Base-by-base conservation (phyloP, 2,113 vertebrate species). In the Tichodroma muraria region DNA sequence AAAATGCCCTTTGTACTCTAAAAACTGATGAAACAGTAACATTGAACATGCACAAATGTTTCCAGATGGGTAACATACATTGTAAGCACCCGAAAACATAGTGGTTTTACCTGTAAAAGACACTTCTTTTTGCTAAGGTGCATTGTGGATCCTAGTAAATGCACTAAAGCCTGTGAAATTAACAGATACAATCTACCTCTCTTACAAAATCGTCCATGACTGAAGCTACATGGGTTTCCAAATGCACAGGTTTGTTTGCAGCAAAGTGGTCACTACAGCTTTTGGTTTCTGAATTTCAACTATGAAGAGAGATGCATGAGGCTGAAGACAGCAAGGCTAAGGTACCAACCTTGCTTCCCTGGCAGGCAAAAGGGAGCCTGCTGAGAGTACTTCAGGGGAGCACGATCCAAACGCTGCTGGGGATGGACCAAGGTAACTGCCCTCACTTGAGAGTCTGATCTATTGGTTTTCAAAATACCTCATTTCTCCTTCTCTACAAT, bases 331-430 rank as follows among this genome's bases (percentile, higher is more conserved):
- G 11, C 2, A 45, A 59, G n/a, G n/a, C 6, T 13, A 50, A 81
- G 57, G 21, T 10, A 50, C 27, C 37, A 44, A 44, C 22, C 7
- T 50, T 28, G 12, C 23, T 76, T 59, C 53, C 28, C 50, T 73
- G 50, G 23, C 47, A 63, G 38, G 52, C 6, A 19, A 90, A 60
- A 76, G 27, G 49, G 27, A 79, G 6, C 47, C 33, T 3, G 6
- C 38, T 75, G 33, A 28, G 19, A 54, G 30, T 35, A 23, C n/a
- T 72, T 42, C 19, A 47, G n/a, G 20, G 42, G 16, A 81, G 27
- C 45, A 66, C 1, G 0, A 38, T 40, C 3, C 9, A 3, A 3
- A 0, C 4, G 2, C 24, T 64, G 27, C 33, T 28, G 35, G 11
- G 33, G 30, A 61, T 20, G 27, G 47, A 66, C 20, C 0, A 0